A percentile compares a stretch with the other conserved stretches of the same genome.
Conservation (phyloP, 2,797 vertebrate species). For the Hydrolagus colliei region DNA sequence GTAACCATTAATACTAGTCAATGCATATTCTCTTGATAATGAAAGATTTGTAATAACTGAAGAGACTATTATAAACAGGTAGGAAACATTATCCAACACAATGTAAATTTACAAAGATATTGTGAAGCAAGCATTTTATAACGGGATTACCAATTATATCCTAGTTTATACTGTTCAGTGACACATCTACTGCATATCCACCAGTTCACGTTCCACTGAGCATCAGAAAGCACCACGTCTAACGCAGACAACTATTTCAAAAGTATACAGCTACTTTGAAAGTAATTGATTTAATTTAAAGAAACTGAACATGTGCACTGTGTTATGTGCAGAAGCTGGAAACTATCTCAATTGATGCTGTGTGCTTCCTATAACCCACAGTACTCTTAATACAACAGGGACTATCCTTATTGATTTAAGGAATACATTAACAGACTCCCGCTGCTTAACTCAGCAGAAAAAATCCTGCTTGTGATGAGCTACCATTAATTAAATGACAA, state of each 20-base stretch:
- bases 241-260: slow-evolving; percentile 23
- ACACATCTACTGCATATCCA: no score
- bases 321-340: slow-evolving; percentile 69
- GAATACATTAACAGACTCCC: slow-evolving; percentile 70
- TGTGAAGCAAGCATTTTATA: no score
- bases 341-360: slow-evolving; percentile 83
- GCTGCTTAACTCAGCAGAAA: slow-evolving; percentile 89
- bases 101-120: no score
- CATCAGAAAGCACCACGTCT: slow-evolving; percentile 33
- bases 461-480: slow-evolving; percentile 81
- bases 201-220: slow-evolving; percentile 28
- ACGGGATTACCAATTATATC: background rate
- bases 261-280: slow-evolving; percentile 44
- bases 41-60: no score
- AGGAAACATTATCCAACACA: no score
- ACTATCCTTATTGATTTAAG: slow-evolving; percentile 88
- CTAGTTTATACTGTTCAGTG: background rate
- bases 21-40: no score
- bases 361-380: slow-evolving; percentile 72
- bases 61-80: no score
- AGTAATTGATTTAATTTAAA: slow-evolving; percentile 56
- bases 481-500: slow-evolving; percentile 96
- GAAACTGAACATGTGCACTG: slow-evolving; percentile 63
- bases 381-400: slow-evolving; percentile 80
- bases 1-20: no score